Percentiles rank a stretch among this genome's conserved stretches.
These are phyloP conservation scores for Deladenus siricidicola DNA, from an alignment of 2,888 invertebrate genomes.

Conservation along the genomic window DNA sequence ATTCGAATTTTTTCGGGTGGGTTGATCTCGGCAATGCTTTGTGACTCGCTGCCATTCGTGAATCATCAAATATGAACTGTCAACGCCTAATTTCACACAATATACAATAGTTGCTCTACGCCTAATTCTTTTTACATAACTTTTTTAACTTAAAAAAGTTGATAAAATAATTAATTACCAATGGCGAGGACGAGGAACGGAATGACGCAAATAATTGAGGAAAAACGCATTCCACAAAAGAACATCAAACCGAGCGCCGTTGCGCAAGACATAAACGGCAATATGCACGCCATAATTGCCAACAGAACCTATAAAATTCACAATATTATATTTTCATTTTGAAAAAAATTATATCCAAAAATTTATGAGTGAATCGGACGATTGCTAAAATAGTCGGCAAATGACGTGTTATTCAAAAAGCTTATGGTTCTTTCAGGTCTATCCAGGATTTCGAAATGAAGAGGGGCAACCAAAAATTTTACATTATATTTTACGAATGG, in stretches of 20 bases:
- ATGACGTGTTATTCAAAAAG: too few relatives aligned
- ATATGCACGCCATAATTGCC: constrained; percentile 44
- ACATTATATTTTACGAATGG: too few relatives aligned
- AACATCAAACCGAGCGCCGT: constrained; percentile 47
- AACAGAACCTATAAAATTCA: constrained; percentile 33
- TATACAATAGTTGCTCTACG: constrained; percentile 5
- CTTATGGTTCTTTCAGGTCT: too few relatives aligned
- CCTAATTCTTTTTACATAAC: neutral
- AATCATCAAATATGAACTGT: constrained; percentile 48
- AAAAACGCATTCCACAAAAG: constrained; percentile 41
- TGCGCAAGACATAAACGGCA: constrained; percentile 45
- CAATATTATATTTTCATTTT: neutral
- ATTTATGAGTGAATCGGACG: too few relatives aligned
- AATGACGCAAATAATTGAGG: constrained; percentile 48
- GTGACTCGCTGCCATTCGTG: constrained; percentile 51
- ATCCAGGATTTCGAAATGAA: too few relatives aligned
- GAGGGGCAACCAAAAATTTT: too few relatives aligned
- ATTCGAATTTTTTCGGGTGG: constrained; percentile 36
- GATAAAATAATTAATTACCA: constrained; percentile 21
- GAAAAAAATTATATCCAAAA: too few relatives aligned
- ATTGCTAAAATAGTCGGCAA: too few relatives aligned
- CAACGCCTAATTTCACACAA: constrained; percentile 34
- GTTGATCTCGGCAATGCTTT: constrained; percentile 44
- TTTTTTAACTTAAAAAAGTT: neutral
- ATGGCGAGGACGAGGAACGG: constrained; percentile 47